Conservation (phyloP, 2,797 vertebrate genomes). For the Diplodus sargus region DNA sequence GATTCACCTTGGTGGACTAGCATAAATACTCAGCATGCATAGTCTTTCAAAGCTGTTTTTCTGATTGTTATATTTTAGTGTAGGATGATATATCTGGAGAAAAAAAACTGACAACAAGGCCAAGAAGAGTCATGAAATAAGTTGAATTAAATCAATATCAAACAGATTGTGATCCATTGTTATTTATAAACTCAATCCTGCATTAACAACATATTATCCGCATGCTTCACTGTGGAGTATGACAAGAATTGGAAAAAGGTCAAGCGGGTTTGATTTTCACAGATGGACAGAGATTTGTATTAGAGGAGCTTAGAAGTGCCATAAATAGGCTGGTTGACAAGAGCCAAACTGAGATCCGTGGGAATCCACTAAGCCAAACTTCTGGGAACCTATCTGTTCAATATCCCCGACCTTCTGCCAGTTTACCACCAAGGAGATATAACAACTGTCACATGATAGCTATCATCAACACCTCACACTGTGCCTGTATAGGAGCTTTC, state of each 20-base stretch:
- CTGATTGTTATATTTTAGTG: constrained; percentile 2
- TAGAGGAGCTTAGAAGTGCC: constrained; percentile 38
- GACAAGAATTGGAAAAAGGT: constrained; percentile 68
- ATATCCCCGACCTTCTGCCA: constrained; percentile 69
- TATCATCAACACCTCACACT: constrained; percentile 32
- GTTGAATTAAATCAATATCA: constrained; percentile 49
- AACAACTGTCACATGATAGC: constrained; percentile 52
- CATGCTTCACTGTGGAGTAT: constrained; percentile 25
- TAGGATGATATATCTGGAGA: neutral
- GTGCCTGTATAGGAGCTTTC: constrained; percentile 22
- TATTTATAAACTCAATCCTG: constrained; percentile 49
- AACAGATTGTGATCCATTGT: constrained; percentile 44
- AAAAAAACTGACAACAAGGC: neutral
- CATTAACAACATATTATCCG: constrained; percentile 57
- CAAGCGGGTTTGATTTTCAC: constrained; percentile 64
- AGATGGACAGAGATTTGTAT: constrained; percentile 59
- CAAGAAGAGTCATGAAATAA: constrained; percentile 19
- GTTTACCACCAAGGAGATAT: constrained; percentile 53
- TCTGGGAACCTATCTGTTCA: constrained; percentile 67
- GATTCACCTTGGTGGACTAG: neutral
- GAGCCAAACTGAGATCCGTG: constrained; percentile 61
- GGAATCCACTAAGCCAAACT: constrained; percentile 70
- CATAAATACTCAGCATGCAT: neutral
- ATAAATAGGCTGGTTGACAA: constrained; percentile 59
- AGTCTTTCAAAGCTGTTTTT: neutral